Percentiles rank a stretch among this genome's conserved stretches.
phyloP scores from a whole-genome alignment of 2,113 vertebrate species.

The Neogobius melanostomus region DNA sequence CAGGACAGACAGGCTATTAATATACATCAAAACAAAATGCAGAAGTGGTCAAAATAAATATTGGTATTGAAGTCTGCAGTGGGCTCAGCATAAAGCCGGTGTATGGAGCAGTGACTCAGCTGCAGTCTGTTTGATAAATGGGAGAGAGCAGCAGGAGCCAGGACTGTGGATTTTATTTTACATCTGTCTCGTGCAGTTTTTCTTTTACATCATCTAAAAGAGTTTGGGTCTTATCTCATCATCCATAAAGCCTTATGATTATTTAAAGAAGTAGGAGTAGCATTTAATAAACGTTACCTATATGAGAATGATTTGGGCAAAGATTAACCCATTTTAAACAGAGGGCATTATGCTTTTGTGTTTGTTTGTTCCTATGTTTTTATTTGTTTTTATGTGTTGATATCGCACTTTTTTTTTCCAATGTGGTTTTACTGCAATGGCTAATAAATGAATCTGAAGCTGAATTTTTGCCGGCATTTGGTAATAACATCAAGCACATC shows the following conservation, averaged over 20 bases:
- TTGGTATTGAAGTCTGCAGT: constrained; percentile 8
- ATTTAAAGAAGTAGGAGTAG: neutral
- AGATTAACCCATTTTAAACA: too few relatives aligned
- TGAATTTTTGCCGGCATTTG: too few relatives aligned
- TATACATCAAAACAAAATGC: neutral
- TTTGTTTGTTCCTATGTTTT: too few relatives aligned
- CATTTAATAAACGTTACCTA: too few relatives aligned
- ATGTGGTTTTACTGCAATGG: too few relatives aligned
- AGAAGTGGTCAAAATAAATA: constrained; percentile 21
- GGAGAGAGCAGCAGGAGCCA: constrained; percentile 21
- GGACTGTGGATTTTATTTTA: constrained; percentile 23
- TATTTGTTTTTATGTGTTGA: too few relatives aligned
- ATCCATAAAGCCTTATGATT: neutral
- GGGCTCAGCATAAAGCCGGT: constrained; percentile 26
- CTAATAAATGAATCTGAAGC: too few relatives aligned
- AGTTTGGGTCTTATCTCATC: neutral
- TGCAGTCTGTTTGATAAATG: constrained; percentile 26
- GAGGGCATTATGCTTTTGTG: too few relatives aligned
- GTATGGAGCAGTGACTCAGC: constrained; percentile 31
- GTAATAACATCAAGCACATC: too few relatives aligned
- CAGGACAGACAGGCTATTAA: neutral
- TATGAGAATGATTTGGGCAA: too few relatives aligned
- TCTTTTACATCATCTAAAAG: constrained; percentile 2
- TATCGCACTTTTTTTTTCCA: too few relatives aligned
- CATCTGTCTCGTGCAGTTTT: constrained; percentile 12